Percentiles rank a stretch among this genome's conserved stretches.
These are phyloP conservation scores for Embiotoca jacksoni DNA, from an alignment of 2,113 vertebrate genomes.

Conservation along the genomic window DNA sequence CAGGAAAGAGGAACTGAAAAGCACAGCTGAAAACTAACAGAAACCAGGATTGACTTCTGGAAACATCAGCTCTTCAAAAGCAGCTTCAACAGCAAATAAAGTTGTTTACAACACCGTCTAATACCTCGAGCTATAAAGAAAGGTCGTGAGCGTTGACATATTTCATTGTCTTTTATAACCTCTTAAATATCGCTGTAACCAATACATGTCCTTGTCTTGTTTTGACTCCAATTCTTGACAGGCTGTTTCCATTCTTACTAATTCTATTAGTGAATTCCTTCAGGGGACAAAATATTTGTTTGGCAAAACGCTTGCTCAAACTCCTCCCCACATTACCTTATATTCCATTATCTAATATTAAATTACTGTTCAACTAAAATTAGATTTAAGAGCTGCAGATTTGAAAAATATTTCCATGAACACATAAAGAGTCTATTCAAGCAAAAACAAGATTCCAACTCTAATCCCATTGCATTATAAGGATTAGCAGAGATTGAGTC, in stretches of 20 bases:
- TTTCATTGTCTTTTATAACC: conserved; percentile 15
- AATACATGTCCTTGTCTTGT: neutral
- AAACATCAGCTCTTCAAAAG: conserved; percentile 32
- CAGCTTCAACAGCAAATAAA: neutral
- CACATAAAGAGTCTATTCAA: neutral
- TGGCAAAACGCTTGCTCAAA: neutral
- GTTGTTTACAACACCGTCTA: conserved; percentile 9
- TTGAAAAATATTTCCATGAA: conserved; percentile 6
- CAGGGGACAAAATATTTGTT: conserved; percentile 10
- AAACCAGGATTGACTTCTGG: conserved; percentile 10
- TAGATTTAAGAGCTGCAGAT: conserved; percentile 10
- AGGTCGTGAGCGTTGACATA: neutral
- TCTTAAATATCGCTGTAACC: neutral
- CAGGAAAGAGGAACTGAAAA: conserved; percentile 20
- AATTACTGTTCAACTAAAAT: conserved; percentile 13
- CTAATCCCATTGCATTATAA: conserved; percentile 13
- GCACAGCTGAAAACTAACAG: conserved; percentile 21
- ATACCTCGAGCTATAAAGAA: conserved; percentile 4
- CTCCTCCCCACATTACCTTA: neutral
- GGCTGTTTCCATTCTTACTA: neutral
- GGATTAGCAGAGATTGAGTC: conserved; percentile 8
- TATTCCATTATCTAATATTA: conserved; percentile 32
- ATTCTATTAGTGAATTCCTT: neutral
- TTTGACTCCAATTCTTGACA: conserved; percentile 7
- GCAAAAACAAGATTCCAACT: conserved; percentile 13